Conservation (phyloP, 2,113 vertebrate genomes). For the Prionailurus bengalensis region DNA sequence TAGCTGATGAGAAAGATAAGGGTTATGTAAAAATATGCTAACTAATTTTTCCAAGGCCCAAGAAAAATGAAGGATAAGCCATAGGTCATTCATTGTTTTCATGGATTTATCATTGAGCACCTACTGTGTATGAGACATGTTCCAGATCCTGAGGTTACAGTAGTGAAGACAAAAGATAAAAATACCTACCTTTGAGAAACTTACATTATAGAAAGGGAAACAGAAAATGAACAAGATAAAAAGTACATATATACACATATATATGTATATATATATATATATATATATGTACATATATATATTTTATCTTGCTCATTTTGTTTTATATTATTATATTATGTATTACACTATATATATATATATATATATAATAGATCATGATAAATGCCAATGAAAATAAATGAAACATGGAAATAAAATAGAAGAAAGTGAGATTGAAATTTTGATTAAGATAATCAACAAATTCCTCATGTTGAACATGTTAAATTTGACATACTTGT, state of each 20-base stretch:
- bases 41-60: neutral
- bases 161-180: neutral
- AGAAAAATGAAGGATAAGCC: neutral
- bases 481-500: neutral
- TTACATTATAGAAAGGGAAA: neutral
- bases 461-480: neutral
- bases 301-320: too few relatives aligned
- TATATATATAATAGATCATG: neutral
- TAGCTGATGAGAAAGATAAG: neutral
- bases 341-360: neutral
- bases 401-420: neutral
- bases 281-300: too few relatives aligned
- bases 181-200: neutral
- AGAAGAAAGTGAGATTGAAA: neutral
- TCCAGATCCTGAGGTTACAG: neutral
- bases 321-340: too few relatives aligned
- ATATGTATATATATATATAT: too few relatives aligned
- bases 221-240: neutral
- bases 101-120: constrained; percentile 10
- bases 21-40: neutral
- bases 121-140: neutral
- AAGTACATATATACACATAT: neutral
- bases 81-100: neutral
- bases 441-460: neutral
- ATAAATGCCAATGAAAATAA: neutral